Base-by-base conservation (phyloP, 2,113 vertebrate species). In the Catharus minimus region DNA sequence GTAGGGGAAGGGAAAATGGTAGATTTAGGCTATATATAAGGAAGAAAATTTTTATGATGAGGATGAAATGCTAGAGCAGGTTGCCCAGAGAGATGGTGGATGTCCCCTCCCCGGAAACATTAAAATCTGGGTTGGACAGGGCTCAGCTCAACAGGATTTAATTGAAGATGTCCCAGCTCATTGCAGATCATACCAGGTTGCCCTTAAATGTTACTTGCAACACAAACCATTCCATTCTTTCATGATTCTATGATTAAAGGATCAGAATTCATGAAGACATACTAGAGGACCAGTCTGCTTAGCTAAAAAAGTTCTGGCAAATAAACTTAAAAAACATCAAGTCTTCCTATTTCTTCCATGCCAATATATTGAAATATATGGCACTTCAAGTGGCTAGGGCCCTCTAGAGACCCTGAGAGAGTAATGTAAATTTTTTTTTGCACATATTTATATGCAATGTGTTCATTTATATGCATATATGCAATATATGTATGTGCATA, bases 51-150 rank as follows among this genome's bases (percentile, higher is more conserved):
- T 44, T 83, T 65, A 17, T 4, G 0, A 6, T 33, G 8, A 72
- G 17, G 5, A 13, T 58, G 23, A 53, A 67, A 43, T 18, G 39
- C 15, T 32, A 30, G 8, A 17, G 5, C 16, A 53, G 5, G 5
- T 39, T 77, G 24, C 21, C 39, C 39, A 53, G 32, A 39, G 21
- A 44, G 24, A 18, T 32, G 13, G 30, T 17, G 7, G 27, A 24
- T 49, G 21, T 4, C 15, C 6, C 36, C 21, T 26, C 13, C 10
- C 16, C 41, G 24, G 32, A 55, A 78, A 60, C 6, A 50, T 27
- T 62, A 14, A 30, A 57, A 30, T 16, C 3, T 36, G 20, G 13
- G 19, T 1, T 55, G 50, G 44, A 49, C 0, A 0, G 12, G 17
- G 5, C 14, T 77, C 10, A 64, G 8, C 60, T 53, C 36, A 82